Conservation (phyloP, 64 coral and sea anemone genomes). For the Hydrozoanthus tunicans region DNA sequence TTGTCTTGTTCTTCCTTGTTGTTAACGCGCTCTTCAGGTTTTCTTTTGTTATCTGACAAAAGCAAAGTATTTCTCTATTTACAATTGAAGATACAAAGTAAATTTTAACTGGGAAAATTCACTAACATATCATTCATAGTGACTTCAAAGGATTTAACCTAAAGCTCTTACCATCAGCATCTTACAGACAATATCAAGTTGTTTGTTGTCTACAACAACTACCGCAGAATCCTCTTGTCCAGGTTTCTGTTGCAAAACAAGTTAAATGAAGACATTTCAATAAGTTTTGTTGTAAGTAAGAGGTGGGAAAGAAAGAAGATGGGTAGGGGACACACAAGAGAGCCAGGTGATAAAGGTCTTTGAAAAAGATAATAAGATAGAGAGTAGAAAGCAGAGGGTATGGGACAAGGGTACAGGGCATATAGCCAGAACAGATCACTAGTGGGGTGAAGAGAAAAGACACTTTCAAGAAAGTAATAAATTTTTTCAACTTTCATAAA, state of each 20-base stretch:
- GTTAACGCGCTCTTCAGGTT: conserved; percentile 84
- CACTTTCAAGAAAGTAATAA: too few species aligned
- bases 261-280: neutral
- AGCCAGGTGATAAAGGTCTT: too few species aligned
- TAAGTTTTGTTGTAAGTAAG: too few species aligned
- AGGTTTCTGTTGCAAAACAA: conserved; percentile 62
- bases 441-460: too few species aligned
- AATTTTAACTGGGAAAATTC: too few species aligned
- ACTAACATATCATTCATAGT: neutral
- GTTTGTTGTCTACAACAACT: conserved; percentile 53
- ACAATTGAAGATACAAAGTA: neutral
- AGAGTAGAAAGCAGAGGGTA: too few species aligned
- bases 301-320: too few species aligned
- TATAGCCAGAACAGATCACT: too few species aligned
- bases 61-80: neutral
- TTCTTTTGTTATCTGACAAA: conserved; percentile 70
- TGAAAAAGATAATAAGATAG: too few species aligned
- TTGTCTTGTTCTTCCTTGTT: conserved; percentile 93
- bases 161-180: conserved; percentile 72
- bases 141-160: neutral
- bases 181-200: conserved; percentile 71
- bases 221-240: conserved; percentile 71
- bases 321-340: too few species aligned
- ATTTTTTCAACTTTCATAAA: too few species aligned
- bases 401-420: too few species aligned